Evolutionary conservation across 2,888 invertebrate genomes (phyloP), one percentile per base, ranked within the genome.

Genomic region (Lasius fuliginosus): DNA sequence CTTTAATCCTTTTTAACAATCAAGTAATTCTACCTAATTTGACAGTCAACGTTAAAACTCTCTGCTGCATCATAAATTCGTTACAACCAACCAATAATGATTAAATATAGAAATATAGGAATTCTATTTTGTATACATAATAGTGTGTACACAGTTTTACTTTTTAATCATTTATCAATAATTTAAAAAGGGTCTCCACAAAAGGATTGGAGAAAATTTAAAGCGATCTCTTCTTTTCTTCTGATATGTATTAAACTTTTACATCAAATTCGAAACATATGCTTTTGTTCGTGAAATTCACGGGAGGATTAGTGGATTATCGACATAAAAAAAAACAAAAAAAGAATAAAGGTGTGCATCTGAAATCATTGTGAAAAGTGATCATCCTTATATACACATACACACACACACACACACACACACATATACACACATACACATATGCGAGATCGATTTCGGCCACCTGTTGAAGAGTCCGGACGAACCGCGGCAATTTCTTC

Each of bases 391-490:
- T 64, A 58, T 36, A 30, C 71, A 71, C 36, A 76, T 46, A 58
- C 64, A 82, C 67, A 33, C 69, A 40, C 49, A 36, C 69, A 58
- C 64, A 82, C 67, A 33, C 69, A 40, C 49, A 36, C 69, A 71
- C 27, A 75, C 60, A 62, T 30, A 42, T 33, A 12, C 69, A 69
- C 49, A 33, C 60, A 49, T 56, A 30, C 65, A 73, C 30, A 76
- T 56, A 53, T 40, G 71, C 49, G 53, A 60, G 42, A 68, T 74
- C 74, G 75, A 84, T 86, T 89, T 76, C 62, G 49, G 85, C 91
- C 90, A 91, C 91, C 91, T 91, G 91, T 91, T 88, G 86, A 85
- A 82, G 76, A 81, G 67, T 65, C 62, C 18, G 49, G 40, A 53
- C 64, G 27, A 68, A 11, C 23, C 49, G 27, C n/a, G 46, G 46